Evolutionary conservation across 2,797 vertebrate species (phyloP), one percentile per base, ranked within the genome.

Genomic region (Antrozous pallidus): DNA sequence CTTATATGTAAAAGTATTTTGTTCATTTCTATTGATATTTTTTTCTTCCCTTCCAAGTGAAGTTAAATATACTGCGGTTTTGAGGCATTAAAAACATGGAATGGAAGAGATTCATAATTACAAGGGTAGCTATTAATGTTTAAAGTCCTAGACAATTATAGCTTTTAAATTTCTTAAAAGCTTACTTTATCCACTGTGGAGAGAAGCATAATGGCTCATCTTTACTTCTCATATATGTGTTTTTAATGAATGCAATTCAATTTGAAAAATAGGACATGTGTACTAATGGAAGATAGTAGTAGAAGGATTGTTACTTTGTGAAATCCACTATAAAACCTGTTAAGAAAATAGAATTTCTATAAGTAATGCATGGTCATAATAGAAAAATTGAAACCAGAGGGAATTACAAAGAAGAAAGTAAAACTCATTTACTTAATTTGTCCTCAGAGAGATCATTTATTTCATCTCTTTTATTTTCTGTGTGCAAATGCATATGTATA

Each of bases 161-260:
- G 73, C 38, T 91, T 94, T 77, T 42, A 84, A 73, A 47, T 91
- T 73, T 84, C 45, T 91, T 94, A 78, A 63, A 95, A 92, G 45
- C 90, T 82, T 33, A 84, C 79, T 86, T 83, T 94, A 58, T 86
- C 88, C 70, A n/a, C 10, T 54, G 10, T 88, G 26, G 33, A 88
- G 33, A 74, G 70, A 91, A 90, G 6, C 51, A 58, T 74, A 82
- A 13, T 69, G 40, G 7, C 20, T 86, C 26, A 74, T 90, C 63
- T 96, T 93, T 91, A 80, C 42, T 61, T 85, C 47, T 86, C 18
- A 24, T 85, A 7, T 87, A 18, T 85, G 4, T 90, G n/a, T 93
- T 95, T 58, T 75, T 95, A 89, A 73, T 83, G 12, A 90, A 81
- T 90, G 51, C 69, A 63, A 42, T 90, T 56, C 26, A 74, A n/a